A percentile compares a stretch with the other conserved stretches of the same genome.
Evolutionary conservation across 2,888 invertebrate genomes (phyloP).

Genomic region (Zelleria hepariella): DNA sequence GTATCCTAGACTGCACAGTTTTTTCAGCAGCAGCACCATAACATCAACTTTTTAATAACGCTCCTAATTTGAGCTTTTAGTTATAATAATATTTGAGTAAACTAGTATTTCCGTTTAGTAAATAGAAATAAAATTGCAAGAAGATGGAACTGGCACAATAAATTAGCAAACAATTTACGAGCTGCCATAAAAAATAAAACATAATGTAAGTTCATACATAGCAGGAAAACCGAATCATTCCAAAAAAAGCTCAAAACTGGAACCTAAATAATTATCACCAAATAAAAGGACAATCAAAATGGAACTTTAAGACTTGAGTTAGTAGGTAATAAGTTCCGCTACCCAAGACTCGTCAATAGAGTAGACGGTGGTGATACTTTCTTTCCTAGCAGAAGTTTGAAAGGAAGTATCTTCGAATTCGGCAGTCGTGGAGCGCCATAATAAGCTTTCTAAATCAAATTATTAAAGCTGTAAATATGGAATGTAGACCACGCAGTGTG

Average conservation of each 20-base stretch:
- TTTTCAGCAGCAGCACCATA: too few relatives aligned
- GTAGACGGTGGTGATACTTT: background rate
- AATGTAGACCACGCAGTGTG: background rate
- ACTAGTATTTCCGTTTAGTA: background rate
- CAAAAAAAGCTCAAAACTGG: background rate
- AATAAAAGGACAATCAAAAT: background rate
- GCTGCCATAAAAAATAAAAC: background rate
- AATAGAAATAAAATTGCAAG: background rate
- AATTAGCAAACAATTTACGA: background rate
- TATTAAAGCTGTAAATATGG: background rate
- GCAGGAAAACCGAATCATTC: background rate
- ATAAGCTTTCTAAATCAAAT: background rate
- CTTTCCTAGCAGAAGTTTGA: background rate
- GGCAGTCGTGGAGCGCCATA: background rate
- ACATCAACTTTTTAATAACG: too few relatives aligned
- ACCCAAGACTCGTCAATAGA: background rate
- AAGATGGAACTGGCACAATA: background rate
- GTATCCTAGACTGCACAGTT: too few relatives aligned
- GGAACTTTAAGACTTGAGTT: background rate
- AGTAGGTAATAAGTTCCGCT: background rate
- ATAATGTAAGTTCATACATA: background rate
- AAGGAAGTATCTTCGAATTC: background rate
- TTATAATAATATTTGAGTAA: background rate
- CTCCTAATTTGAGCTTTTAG: too few relatives aligned
- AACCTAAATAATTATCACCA: background rate